Percentiles rank a stretch among this genome's conserved stretches.
Evolutionary conservation across 2,888 invertebrate species (phyloP).

Genomic region (Eledona agricola): DNA sequence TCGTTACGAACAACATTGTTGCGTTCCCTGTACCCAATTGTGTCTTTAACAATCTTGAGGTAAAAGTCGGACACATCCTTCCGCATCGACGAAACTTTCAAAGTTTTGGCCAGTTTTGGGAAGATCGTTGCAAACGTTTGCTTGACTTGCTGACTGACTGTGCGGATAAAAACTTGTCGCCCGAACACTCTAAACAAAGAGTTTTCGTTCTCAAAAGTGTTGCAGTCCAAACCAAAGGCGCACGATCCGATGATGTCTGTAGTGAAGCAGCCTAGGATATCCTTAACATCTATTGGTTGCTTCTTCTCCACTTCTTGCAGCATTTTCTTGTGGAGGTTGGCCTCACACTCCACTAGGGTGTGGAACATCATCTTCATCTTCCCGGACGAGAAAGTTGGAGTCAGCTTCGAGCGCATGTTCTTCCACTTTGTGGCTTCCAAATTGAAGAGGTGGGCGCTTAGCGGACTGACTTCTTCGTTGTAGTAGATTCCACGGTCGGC

Average conservation of each 20-base stretch:
- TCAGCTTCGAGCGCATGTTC: constrained; percentile 56
- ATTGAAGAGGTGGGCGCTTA: constrained; percentile 59
- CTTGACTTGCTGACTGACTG: constrained; percentile 24
- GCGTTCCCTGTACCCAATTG: constrained; percentile 60
- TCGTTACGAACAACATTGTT: constrained; percentile 63
- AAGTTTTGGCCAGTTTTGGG: constrained; percentile 35
- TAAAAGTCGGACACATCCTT: constrained; percentile 60
- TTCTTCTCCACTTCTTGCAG: constrained; percentile 54
- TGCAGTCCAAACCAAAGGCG: constrained; percentile 69
- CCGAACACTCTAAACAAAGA: constrained; percentile 59
- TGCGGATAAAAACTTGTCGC: constrained; percentile 44
- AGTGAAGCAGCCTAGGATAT: constrained; percentile 66
- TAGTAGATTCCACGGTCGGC: constrained; percentile 69
- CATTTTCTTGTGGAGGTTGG: constrained; percentile 63
- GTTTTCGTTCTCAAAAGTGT: constrained; percentile 65
- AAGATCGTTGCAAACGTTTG: constrained; percentile 29
- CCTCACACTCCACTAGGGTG: constrained; percentile 65
- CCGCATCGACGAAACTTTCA: constrained; percentile 40
- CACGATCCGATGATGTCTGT: constrained; percentile 69
- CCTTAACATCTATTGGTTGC: constrained; percentile 51
- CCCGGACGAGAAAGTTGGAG: constrained; percentile 57
- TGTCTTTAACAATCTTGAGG: constrained; percentile 58
- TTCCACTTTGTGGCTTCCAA: constrained; percentile 40
- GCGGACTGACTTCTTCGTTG: constrained; percentile 67
- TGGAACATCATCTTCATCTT: constrained; percentile 72